Percentiles rank a stretch among this genome's conserved stretches.
Evolutionary conservation across 2,888 invertebrate species (phyloP).

Genomic region (Tetranychus piercei): DNA sequence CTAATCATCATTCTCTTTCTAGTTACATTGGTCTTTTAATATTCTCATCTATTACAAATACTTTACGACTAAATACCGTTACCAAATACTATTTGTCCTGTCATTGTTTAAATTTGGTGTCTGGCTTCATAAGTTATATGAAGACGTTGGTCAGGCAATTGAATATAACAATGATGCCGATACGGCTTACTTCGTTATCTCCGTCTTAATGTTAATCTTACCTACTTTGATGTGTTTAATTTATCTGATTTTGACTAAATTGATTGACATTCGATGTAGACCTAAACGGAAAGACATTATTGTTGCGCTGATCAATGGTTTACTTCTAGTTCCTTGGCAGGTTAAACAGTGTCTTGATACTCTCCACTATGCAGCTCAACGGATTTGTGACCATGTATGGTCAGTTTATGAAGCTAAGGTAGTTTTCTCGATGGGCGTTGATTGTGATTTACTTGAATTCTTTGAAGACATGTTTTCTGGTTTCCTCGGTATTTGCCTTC

Average conservation of each 20-base stretch:
- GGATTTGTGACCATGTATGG: neutral
- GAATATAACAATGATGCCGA: neutral
- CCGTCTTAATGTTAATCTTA: neutral
- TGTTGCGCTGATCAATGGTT: neutral
- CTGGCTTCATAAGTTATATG: neutral
- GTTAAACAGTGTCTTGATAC: neutral
- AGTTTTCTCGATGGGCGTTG: neutral
- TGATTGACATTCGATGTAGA: neutral
- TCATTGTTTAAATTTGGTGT: neutral
- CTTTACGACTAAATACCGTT: neutral
- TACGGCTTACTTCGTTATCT: neutral
- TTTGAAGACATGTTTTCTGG: conserved; percentile 8
- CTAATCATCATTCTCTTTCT: neutral
- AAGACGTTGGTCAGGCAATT: neutral
- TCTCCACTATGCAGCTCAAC: neutral
- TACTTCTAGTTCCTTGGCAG: neutral
- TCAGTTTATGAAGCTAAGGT: neutral
- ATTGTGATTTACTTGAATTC: conserved; percentile 4
- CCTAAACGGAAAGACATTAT: neutral
- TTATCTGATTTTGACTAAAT: neutral
- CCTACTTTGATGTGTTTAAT: neutral
- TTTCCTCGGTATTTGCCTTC: conserved; percentile 2
- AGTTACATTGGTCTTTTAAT: neutral
- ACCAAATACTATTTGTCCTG: neutral
- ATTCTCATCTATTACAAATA: neutral